phyloP scores from a whole-genome alignment of 2,888 invertebrate genomes.

The Orthosia gracilis region DNA sequence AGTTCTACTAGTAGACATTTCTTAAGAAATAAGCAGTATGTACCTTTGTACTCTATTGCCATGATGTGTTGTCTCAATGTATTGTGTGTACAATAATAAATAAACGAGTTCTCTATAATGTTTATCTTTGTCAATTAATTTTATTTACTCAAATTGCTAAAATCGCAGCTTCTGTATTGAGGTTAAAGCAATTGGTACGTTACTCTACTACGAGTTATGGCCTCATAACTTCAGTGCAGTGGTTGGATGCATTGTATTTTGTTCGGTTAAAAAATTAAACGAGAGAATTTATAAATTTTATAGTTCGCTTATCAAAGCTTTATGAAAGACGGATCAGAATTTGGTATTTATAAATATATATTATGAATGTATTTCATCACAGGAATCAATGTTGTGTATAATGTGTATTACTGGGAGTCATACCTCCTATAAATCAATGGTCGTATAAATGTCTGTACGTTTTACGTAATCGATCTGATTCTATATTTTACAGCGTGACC shows the following conservation, averaged over 20 bases:
- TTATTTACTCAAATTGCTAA: not conserved
- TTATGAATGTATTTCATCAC: slow-evolving; percentile 21
- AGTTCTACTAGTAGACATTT: no score
- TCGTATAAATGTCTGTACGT: slow-evolving; percentile 25
- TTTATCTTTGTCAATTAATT: not conserved
- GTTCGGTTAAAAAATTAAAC: slow-evolving; percentile 33
- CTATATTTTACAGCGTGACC: slow-evolving; percentile 23
- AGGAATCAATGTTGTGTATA: slow-evolving; percentile 24
- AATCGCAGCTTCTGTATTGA: slow-evolving; percentile 17
- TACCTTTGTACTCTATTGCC: no score
- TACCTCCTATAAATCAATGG: slow-evolving; percentile 36
- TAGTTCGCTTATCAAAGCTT: slow-evolving; percentile 37
- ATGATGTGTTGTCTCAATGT: no score
- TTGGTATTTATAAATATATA: slow-evolving; percentile 1
- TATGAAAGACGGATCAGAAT: slow-evolving; percentile 10
- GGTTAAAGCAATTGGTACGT: slow-evolving; percentile 21
- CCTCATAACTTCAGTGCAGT: slow-evolving; percentile 20
- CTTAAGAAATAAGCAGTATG: no score
- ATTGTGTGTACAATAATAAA: no score
- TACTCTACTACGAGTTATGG: slow-evolving; percentile 16
- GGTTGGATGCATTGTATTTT: not conserved
- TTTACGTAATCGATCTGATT: slow-evolving; percentile 38
- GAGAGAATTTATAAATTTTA: slow-evolving; percentile 8
- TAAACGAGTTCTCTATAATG: no score
- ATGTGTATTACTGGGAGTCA: slow-evolving; percentile 33